Percentiles rank a stretch among this genome's conserved stretches.
Conservation (phyloP, 2,797 vertebrate species). For the Pyrocephalus nanus region DNA sequence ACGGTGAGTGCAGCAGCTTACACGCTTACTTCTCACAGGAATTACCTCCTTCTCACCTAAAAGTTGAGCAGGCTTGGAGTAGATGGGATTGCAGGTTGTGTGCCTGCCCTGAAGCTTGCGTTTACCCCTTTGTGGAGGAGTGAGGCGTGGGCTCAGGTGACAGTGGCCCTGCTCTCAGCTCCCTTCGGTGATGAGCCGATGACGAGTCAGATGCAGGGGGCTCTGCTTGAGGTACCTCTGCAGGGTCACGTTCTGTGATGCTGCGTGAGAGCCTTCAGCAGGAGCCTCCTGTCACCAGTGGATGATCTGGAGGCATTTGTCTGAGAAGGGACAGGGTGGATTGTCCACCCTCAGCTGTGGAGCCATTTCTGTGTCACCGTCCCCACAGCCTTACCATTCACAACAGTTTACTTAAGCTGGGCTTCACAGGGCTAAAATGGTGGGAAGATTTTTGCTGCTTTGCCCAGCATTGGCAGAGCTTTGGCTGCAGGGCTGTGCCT, state of each 20-base stretch:
- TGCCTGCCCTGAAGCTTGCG: fast-evolving
- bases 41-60: not conserved
- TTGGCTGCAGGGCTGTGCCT: fast-evolving
- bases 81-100: fast-evolving
- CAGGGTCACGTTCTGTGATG: constrained; percentile 67
- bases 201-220: constrained; percentile 80
- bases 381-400: not conserved
- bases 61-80: no score
- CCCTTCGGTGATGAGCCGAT: constrained; percentile 85
- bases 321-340: constrained; percentile 86
- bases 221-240: not conserved
- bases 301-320: constrained; percentile 95
- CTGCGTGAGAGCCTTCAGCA: constrained; percentile 24
- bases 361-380: not conserved
- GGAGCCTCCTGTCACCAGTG: constrained; percentile 64
- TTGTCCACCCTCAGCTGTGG: not conserved
- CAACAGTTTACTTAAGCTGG: not conserved
- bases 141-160: not conserved
- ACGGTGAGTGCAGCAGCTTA: constrained; percentile 77
- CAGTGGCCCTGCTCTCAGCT: not conserved
- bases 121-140: no score
- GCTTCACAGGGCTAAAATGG: not conserved
- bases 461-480: no score
- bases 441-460: not conserved
- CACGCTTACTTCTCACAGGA: not conserved